Conservation (phyloP, 2,113 vertebrate species). For the Mobula hypostoma region DNA sequence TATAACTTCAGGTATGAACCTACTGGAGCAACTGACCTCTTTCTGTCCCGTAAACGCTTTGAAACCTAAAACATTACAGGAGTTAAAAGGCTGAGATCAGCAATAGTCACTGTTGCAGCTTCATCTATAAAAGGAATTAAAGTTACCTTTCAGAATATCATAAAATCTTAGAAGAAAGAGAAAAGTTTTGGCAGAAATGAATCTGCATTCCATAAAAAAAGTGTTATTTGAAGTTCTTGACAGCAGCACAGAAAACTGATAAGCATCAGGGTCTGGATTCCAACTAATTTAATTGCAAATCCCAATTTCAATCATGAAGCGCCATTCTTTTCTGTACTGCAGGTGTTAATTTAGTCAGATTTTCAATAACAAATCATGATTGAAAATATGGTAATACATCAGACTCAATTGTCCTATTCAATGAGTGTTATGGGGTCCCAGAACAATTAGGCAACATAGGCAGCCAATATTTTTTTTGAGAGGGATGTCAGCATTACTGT, state of each 20-base stretch:
- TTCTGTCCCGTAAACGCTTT: no score
- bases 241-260: neutral
- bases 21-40: no score
- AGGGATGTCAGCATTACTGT: no score
- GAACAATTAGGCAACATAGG: no score
- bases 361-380: no score
- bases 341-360: no score
- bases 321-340: no score
- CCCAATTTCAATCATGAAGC: neutral
- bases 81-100: neutral
- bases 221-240: neutral
- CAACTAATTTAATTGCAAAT: neutral
- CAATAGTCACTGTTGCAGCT: neutral
- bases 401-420: no score
- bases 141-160: slow-evolving; percentile 7
- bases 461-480: no score
- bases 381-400: no score
- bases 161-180: neutral
- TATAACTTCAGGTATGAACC: no score
- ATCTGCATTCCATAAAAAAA: slow-evolving; percentile 5
- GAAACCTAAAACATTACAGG: neutral
- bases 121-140: neutral
- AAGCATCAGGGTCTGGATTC: neutral
- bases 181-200: neutral
- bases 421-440: no score